Evolutionary conservation across 2,797 vertebrate species (phyloP).

Genomic region (Lithobates sylvaticus): DNA sequence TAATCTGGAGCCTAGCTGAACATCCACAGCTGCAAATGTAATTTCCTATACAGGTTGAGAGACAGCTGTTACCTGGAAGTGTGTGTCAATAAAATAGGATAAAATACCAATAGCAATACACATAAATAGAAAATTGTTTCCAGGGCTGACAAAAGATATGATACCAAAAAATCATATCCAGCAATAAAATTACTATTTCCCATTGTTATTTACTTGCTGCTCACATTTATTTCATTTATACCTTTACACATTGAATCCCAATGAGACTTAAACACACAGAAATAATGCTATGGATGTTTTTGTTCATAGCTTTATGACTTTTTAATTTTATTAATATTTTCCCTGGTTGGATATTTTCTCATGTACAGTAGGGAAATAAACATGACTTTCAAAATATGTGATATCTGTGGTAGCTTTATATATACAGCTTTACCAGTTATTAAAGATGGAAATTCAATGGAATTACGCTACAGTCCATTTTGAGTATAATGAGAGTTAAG

Average conservation of each 20-base stretch:
- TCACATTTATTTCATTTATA: constrained; percentile 8
- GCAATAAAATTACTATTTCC: constrained; percentile 5
- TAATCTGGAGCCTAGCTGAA: constrained; percentile 2
- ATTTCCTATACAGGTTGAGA: constrained; percentile 14
- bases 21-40: neutral
- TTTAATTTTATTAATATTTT: constrained; percentile 13
- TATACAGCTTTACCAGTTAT: neutral
- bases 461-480: neutral
- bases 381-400: neutral
- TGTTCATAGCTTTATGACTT: neutral
- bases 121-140: constrained; percentile 26
- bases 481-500: too few species aligned
- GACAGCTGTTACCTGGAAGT: constrained; percentile 11
- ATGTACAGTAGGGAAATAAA: constrained; percentile 24
- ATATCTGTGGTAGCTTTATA: neutral
- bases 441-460: neutral
- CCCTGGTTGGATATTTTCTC: constrained; percentile 4
- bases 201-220: neutral
- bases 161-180: constrained; percentile 14
- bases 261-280: neutral
- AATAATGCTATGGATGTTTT: neutral
- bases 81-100: constrained; percentile 33
- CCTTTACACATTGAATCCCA: neutral
- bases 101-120: constrained; percentile 24
- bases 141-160: constrained; percentile 7